Evolutionary conservation across 37 sponge, comb jelly and placozoan genomes (phyloP).

Genomic region (Spongilla lacustris): DNA sequence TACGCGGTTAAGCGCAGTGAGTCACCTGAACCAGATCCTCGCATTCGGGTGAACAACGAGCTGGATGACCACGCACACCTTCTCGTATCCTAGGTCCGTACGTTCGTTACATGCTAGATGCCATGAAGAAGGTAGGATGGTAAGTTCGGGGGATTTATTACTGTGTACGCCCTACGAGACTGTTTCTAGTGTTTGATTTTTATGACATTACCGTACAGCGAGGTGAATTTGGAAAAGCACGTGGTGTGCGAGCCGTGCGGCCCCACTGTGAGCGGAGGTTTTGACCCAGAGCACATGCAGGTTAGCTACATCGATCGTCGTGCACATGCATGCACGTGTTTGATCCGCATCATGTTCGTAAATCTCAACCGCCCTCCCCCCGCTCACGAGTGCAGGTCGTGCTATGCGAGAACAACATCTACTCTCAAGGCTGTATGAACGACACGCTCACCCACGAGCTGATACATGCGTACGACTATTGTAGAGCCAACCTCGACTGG

Average conservation of each 20-base stretch:
- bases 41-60: no score
- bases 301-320: conserved; percentile 2
- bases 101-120: conserved; percentile 87
- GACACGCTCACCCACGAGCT: conserved; percentile 92
- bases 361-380: background rate
- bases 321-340: conserved; percentile 6
- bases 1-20: conserved; percentile 55
- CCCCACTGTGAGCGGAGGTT: conserved; percentile 82
- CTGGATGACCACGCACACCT: background rate
- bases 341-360: background rate
- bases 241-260: conserved; percentile 94
- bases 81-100: conserved; percentile 49
- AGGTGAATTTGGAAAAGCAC: conserved; percentile 75
- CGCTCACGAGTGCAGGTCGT: conserved; percentile 61
- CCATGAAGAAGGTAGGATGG: conserved; percentile 90
- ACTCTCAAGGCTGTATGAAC: conserved; percentile 82
- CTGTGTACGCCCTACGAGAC: no score
- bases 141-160: conserved; percentile 13
- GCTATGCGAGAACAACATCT: conserved; percentile 90
- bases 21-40: background rate
- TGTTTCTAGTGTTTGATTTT: no score
- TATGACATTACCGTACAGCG: conserved; percentile 44
- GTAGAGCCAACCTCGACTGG: conserved; percentile 85
- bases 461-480: conserved; percentile 88
- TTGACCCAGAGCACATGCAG: conserved; percentile 68